Percentiles rank a stretch among this genome's conserved stretches.
These are phyloP conservation scores for Furcifer pardalis DNA, from an alignment of 2,797 vertebrate species.

Conservation along the genomic window DNA sequence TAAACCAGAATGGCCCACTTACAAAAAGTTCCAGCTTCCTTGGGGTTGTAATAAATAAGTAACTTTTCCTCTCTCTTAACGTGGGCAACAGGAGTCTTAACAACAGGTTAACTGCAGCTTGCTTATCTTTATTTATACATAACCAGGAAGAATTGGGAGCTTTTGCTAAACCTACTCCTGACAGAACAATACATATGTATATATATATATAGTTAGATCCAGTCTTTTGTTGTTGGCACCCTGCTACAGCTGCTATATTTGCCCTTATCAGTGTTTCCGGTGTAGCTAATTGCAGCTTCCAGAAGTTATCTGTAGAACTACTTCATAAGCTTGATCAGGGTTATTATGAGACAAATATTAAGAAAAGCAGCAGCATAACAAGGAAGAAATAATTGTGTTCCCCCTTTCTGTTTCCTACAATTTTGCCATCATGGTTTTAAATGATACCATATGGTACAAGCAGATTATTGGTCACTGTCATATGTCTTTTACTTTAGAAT, in stretches of 20 bases:
- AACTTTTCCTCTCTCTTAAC: no score
- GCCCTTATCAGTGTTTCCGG: slow-evolving; percentile 2
- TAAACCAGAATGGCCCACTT: no score
- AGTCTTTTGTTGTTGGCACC: neutral
- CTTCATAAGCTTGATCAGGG: neutral
- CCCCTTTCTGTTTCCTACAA: neutral
- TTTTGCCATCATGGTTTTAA: slow-evolving; percentile 26
- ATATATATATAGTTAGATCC: neutral
- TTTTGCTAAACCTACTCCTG: neutral
- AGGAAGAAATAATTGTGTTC: neutral
- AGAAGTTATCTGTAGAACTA: slow-evolving; percentile 6
- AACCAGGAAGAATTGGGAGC: neutral
- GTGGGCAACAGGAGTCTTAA: neutral
- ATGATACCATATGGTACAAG: accelerated
- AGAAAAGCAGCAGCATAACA: slow-evolving; percentile 21
- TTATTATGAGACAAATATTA: slow-evolving; percentile 12
- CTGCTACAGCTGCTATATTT: neutral
- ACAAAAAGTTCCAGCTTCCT: no score
- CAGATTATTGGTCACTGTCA: neutral
- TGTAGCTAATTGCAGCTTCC: neutral
- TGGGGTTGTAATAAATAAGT: no score
- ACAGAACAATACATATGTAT: slow-evolving; percentile 1
- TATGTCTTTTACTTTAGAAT: slow-evolving; percentile 17
- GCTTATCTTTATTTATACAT: slow-evolving; percentile 21
- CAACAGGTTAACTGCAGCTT: neutral